Conservation (phyloP, 1,140 invertebrate genomes). For the Pseudachorutes palmiensis region DNA sequence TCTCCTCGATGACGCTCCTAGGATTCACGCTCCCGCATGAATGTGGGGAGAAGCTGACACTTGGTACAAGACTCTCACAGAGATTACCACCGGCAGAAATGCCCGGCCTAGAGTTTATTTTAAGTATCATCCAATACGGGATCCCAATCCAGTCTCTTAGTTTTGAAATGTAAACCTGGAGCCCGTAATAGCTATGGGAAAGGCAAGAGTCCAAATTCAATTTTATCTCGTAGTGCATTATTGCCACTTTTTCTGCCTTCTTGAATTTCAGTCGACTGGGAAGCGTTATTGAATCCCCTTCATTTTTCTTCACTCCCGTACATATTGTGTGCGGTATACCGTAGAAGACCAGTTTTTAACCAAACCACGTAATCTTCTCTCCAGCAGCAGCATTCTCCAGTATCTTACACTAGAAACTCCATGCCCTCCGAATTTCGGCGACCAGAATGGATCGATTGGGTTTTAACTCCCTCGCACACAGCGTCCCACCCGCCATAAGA, state of each 20-base stretch:
- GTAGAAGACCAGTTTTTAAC: not conserved
- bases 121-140: not conserved
- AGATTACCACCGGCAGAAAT: not conserved
- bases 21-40: constrained; percentile 60
- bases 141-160: not conserved
- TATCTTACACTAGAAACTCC: no score
- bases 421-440: not conserved
- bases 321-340: not conserved
- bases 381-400: not conserved
- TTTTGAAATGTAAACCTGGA: constrained; percentile 2
- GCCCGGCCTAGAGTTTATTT: no score
- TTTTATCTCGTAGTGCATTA: not conserved
- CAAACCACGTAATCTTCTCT: not conserved
- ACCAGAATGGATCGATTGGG: not conserved
- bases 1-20: constrained; percentile 58
- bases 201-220: not conserved
- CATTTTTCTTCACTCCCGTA: not conserved
- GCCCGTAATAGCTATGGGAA: no score
- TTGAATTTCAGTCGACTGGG: not conserved
- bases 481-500: not conserved
- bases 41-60: constrained; percentile 61
- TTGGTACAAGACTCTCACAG: constrained; percentile 46
- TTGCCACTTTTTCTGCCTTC: not conserved
- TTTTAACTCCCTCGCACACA: not conserved
- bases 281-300: not conserved